Base-by-base conservation (phyloP, 2,113 vertebrate species). In the Lucifuga dentata region DNA sequence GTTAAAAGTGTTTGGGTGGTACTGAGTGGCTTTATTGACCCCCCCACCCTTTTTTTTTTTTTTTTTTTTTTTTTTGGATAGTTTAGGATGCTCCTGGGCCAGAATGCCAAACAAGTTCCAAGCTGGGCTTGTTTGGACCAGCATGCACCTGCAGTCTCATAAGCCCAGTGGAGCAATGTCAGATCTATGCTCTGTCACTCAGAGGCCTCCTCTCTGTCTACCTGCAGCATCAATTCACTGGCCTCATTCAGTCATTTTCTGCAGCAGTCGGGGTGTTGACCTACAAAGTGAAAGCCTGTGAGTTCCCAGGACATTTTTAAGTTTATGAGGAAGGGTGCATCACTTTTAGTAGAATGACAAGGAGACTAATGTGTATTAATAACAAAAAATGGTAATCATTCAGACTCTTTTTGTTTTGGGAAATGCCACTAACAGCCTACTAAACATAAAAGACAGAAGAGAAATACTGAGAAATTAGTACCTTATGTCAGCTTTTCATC, bases 181-280 rank as follows among this genome's bases (percentile, higher is more conserved):
- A 71, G 60, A 32, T 82, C 55, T 66, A 29, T 17, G 21, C 10
- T 56, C 23, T 70, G 63, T 84, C 81, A 76, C 61, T 79, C 75
- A 71, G 26, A 11, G 5, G 38, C 33, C 49, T 77, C 36, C 33
- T 52, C 55, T 60, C 57, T 77, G 39, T 64, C 39, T 68, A 86
- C 79, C 78, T 77, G 81, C 62, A 68, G 67, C 79, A 70, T 73
- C 78, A 80, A 68, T 78, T 56, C 58, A 40, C 67, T 81, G 81
- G 29, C 87, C 84, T 81, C 67, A 83, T 90, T 91, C 89, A 71
- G 70, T 87, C 80, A 82, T 4, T 38, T 4, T 29, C 51, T 55
- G 66, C 38, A 55, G 12, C 8, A 66, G 57, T 57, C 50, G 68
- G 67, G 66, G 40, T 86, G 53, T 53, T 20, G 46, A 58, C 44